phyloP scores from a whole-genome alignment of 2,888 invertebrate species.

The Trissolcus japonicus region DNA sequence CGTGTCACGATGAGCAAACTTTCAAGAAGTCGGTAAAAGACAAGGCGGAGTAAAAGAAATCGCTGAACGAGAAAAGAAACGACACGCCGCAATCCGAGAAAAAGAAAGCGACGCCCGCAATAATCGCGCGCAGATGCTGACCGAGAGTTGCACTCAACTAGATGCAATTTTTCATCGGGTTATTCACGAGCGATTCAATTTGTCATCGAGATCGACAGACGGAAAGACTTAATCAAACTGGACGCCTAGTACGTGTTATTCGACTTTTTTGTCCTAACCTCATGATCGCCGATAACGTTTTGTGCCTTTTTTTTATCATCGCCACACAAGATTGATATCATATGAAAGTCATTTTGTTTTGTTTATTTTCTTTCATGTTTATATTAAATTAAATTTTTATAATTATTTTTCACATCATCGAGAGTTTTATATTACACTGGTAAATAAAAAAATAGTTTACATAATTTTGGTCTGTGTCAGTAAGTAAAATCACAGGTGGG shows the following conservation, averaged over 20 bases:
- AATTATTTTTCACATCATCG: too few relatives aligned
- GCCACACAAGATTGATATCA: too few relatives aligned
- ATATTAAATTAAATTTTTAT: too few relatives aligned
- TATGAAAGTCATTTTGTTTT: too few relatives aligned
- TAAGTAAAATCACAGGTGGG: too few relatives aligned
- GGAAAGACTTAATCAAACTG: slow-evolving; percentile 37
- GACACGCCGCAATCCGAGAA: slow-evolving; percentile 37
- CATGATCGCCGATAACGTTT: too few relatives aligned
- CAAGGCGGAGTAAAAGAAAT: slow-evolving; percentile 25
- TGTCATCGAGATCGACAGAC: slow-evolving; percentile 29
- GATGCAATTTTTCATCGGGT: slow-evolving; percentile 40
- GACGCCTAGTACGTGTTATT: slow-evolving; percentile 17
- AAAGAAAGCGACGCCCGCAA: slow-evolving; percentile 49
- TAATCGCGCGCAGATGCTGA: slow-evolving; percentile 42
- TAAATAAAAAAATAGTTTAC: too few relatives aligned
- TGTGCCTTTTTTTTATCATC: too few relatives aligned
- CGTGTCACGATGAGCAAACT: slow-evolving; percentile 30
- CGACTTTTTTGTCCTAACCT: slow-evolving; percentile 4
- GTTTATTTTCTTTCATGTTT: too few relatives aligned
- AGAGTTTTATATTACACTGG: too few relatives aligned
- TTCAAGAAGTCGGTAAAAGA: slow-evolving; percentile 40
- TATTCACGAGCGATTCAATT: slow-evolving; percentile 41
- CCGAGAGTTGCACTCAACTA: slow-evolving; percentile 37
- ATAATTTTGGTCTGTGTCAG: too few relatives aligned
- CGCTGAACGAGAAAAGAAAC: slow-evolving; percentile 19